phyloP scores from a whole-genome alignment of 2,888 invertebrate genomes.

The Gandaritis pyraliata region DNA sequence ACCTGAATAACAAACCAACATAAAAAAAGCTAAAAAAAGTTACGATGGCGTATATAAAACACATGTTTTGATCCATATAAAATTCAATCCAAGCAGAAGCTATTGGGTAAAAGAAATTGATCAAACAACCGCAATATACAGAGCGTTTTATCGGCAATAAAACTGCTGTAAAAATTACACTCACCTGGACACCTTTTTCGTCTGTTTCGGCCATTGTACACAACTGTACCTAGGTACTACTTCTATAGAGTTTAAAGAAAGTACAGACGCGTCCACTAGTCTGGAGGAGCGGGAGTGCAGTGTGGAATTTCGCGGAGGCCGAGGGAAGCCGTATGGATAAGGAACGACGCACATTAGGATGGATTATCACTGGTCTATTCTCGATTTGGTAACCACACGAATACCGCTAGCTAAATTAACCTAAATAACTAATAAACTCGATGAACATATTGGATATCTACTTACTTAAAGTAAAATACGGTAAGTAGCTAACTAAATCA shows the following conservation, averaged over 20 bases:
- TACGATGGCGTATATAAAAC: too few relatives aligned
- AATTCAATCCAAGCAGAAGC: not conserved
- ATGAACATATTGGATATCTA: too few relatives aligned
- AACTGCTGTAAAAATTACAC: constrained; percentile 31
- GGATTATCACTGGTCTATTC: constrained; percentile 40
- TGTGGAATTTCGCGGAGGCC: constrained; percentile 49
- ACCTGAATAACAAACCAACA: not conserved
- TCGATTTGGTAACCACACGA: too few relatives aligned
- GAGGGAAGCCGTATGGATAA: constrained; percentile 52
- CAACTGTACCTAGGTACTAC: constrained; percentile 24
- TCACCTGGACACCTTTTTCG: constrained; percentile 67
- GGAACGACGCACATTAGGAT: constrained; percentile 39
- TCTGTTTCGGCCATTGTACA: constrained; percentile 61
- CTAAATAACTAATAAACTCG: too few relatives aligned
- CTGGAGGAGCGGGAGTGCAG: constrained; percentile 57
- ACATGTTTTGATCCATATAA: not conserved
- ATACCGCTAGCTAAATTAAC: too few relatives aligned
- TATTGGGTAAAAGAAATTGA: not conserved
- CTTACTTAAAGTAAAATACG: too few relatives aligned
- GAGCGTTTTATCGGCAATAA: not conserved
- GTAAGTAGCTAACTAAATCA: too few relatives aligned
- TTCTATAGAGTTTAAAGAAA: constrained; percentile 10
- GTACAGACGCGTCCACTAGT: constrained; percentile 44
- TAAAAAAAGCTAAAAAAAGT: too few relatives aligned
- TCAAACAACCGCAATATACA: not conserved